These are phyloP conservation scores for Eucidaris tribuloides DNA, from an alignment of 35 echinoderm and acorn worm genomes.

Conservation along the genomic window DNA sequence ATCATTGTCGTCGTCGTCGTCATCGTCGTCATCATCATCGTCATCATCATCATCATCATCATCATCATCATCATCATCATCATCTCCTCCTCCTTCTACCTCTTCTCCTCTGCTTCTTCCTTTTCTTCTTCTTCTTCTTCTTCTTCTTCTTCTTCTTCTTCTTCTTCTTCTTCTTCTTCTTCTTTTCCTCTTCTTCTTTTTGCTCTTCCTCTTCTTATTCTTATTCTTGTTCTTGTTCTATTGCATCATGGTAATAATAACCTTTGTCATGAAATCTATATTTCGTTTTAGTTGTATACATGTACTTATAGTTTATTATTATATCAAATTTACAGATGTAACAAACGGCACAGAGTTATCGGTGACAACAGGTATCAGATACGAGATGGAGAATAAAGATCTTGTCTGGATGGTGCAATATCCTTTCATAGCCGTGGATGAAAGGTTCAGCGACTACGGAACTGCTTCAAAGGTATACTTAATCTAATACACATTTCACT, in stretches of 20 bases:
- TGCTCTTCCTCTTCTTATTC: too few species aligned
- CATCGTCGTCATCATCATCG: neutral
- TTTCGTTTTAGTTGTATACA: neutral
- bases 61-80: neutral
- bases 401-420: slow-evolving; percentile 48
- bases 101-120: too few species aligned
- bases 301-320: neutral
- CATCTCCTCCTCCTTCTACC: neutral
- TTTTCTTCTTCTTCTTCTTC: neutral
- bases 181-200: too few species aligned
- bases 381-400: slow-evolving; percentile 56
- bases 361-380: slow-evolving; percentile 69
- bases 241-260: neutral
- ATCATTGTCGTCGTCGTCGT: neutral
- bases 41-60: neutral
- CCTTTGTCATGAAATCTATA: neutral
- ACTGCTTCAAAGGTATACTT: slow-evolving; percentile 39
- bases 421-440: slow-evolving; percentile 44
- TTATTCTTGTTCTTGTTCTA: too few species aligned
- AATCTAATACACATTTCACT: too few species aligned
- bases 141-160: neutral
- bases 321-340: neutral
- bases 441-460: slow-evolving; percentile 32
- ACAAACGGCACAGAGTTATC: slow-evolving; percentile 57
- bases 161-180: neutral